Conservation (phyloP, 2,888 invertebrate genomes). For the Atherix ibis region DNA sequence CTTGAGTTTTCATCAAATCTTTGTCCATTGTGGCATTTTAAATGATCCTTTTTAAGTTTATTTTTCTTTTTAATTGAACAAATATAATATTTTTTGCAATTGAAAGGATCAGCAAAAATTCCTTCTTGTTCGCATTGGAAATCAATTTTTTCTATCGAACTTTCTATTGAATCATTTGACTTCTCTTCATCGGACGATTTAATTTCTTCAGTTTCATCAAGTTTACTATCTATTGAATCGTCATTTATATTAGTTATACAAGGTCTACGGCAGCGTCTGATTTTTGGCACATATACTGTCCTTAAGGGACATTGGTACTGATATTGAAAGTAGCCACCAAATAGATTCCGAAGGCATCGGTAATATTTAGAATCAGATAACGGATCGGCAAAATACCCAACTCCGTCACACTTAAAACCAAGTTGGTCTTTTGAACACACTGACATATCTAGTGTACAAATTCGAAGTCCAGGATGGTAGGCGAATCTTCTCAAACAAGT, state of each 20-base stretch:
- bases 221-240: too few species aligned
- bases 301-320: neutral
- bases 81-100: conserved; percentile 14
- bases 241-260: too few species aligned
- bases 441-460: conserved; percentile 3
- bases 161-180: conserved; percentile 1
- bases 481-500: conserved; percentile 1
- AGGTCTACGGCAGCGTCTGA: neutral
- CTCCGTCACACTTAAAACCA: neutral
- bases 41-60: conserved; percentile 7
- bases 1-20: too few species aligned
- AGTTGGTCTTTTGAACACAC: neutral
- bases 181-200: conserved; percentile 5
- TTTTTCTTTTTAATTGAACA: conserved; percentile 9
- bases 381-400: conserved; percentile 4
- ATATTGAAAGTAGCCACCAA: conserved; percentile 1
- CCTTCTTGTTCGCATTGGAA: conserved; percentile 12
- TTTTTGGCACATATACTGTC: neutral
- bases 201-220: neutral
- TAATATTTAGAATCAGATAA: conserved; percentile 1
- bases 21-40: conserved; percentile 11
- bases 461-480: neutral
- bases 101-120: conserved; percentile 10
- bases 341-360: conserved; percentile 1
- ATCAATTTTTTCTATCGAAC: neutral